Evolutionary conservation across 2,797 vertebrate genomes (phyloP).

Genomic region (Hydrolagus colliei): DNA sequence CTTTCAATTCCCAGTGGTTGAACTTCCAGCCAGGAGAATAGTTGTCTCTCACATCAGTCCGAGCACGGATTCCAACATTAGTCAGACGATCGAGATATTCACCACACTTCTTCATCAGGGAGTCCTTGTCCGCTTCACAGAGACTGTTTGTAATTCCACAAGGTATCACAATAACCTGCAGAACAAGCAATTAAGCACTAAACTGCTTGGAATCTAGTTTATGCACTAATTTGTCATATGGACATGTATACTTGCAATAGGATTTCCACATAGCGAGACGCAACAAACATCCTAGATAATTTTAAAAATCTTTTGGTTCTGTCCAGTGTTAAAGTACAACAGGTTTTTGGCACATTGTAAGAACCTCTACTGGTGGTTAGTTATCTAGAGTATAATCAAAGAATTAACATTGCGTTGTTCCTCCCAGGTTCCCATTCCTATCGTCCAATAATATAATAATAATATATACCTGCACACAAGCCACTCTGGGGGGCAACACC

Average conservation of each 20-base stretch:
- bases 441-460: neutral
- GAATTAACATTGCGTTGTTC: neutral
- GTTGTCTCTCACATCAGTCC: constrained; percentile 80
- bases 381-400: too few species aligned
- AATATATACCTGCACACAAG: constrained; percentile 77
- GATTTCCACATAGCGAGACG: too few species aligned
- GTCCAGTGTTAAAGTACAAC: too few species aligned
- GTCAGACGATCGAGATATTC: constrained; percentile 68
- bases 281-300: too few species aligned
- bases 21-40: constrained; percentile 99
- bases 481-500: constrained; percentile 83
- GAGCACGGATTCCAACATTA: constrained; percentile 63
- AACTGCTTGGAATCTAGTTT: neutral
- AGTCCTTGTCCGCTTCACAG: constrained; percentile 75
- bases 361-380: too few species aligned
- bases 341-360: too few species aligned
- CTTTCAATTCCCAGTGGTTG: constrained; percentile 98
- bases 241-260: too few species aligned
- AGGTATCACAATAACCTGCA: constrained; percentile 87
- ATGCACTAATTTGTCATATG: too few species aligned
- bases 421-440: neutral
- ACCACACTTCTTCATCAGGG: constrained; percentile 71
- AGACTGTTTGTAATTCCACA: constrained; percentile 87
- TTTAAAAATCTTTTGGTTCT: too few species aligned
- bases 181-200: neutral